Conservation (phyloP, 1,140 invertebrate species). For the Penaeus indicus region DNA sequence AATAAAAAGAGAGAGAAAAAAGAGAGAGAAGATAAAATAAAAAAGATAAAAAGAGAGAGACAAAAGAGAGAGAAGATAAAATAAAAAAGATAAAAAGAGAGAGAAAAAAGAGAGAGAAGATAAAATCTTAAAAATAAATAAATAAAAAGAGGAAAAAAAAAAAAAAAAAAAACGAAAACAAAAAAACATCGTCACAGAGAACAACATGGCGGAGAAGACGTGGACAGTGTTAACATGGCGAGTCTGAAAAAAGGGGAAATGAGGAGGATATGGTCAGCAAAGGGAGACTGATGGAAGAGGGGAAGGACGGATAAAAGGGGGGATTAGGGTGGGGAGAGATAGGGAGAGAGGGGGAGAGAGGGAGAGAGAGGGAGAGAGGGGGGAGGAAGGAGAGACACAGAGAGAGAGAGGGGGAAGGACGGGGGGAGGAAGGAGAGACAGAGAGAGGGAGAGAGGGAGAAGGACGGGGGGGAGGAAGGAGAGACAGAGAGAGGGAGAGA, state of each 20-base stretch:
- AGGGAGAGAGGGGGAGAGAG: not conserved
- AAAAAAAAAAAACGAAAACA: no score
- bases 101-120: not conserved
- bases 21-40: not conserved
- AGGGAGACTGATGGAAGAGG: not conserved
- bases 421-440: not conserved
- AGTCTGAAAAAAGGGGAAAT: not conserved
- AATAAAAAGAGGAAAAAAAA: no score
- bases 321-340: not conserved
- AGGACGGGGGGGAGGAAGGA: not conserved
- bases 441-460: no score
- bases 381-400: not conserved
- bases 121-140: no score
- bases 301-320: not conserved
- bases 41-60: not conserved
- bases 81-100: constrained; percentile 13
- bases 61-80: not conserved
- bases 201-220: no score
- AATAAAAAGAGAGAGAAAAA: not conserved
- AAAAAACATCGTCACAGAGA: no score
- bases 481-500: no score
- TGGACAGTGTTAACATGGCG: no score
- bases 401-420: not conserved
- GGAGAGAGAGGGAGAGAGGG: no score
- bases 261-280: not conserved